Base-by-base conservation (phyloP, 2,888 invertebrate genomes). In the Sinopyrophorus schimmeli region DNA sequence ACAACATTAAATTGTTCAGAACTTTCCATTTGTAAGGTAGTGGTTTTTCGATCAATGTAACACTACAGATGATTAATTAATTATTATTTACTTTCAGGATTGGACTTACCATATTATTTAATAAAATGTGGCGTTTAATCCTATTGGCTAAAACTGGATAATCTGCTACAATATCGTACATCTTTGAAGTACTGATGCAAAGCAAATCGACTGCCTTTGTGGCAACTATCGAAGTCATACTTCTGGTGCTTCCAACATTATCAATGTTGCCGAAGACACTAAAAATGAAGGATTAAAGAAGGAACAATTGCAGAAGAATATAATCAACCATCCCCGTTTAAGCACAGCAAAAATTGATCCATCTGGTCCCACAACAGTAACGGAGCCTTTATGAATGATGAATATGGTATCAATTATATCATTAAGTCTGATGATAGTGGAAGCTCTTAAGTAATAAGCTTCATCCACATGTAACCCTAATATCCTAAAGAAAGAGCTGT, bases 241-340 rank as follows among this genome's bases (percentile, higher is more conserved):
- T 60, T 40, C 62, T 50, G 6, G 52, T 49, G 38, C 46, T 41
- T 5, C 24, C 6, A 1, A 55, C 51, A n/a, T 62, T 53, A 24
- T 63, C 62, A 4, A 62, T 53, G 32, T 60, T 57, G n/a, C 60
- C 58, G 39, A 60, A 60, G 5, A 59, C 44, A 10, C 60, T 59
- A 12, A 28, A 42, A 37, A 40, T 5, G 3, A 20, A 20, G 20
- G 5, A 20, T 20, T 20, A 20, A 20, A 20, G 20, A 20, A 20
- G 20, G 20, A 20, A 6, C 6, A 18, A 18, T 18, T 18, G 6
- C 18, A 16, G 3, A 32, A 32, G 12, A 15, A 15, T 31, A 12
- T 24, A 17, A 31, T 41, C 38, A n/a, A 58, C 57, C 57, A 48
- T 47, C 62, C 62, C 50, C 53, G 53, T 5, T 32, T 44, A 10